Conservation (phyloP, 2,113 vertebrate species). For the Hassar affinis region DNA sequence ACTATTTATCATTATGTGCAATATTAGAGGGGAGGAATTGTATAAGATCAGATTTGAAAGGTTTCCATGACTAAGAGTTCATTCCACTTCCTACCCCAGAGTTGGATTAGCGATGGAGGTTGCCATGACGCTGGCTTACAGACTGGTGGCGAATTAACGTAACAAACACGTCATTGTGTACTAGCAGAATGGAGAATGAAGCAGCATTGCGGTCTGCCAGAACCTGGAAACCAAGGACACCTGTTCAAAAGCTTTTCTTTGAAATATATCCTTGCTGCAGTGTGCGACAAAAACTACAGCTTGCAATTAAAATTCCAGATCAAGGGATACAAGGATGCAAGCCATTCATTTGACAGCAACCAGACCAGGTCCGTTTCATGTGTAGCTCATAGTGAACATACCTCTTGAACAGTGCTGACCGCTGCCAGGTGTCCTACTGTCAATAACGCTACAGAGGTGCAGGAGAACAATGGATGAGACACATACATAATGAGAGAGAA, state of each 20-base stretch:
- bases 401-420: constrained; percentile 29
- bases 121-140: constrained; percentile 40
- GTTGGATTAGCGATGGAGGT: constrained; percentile 18
- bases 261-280: constrained; percentile 24
- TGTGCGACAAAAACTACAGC: constrained; percentile 47
- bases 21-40: background rate
- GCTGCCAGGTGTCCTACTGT: constrained; percentile 16
- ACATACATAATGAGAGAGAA: constrained; percentile 27
- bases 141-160: constrained; percentile 22
- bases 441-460: constrained; percentile 24
- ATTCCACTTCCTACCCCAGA: background rate
- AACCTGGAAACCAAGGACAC: constrained; percentile 66
- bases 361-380: constrained; percentile 26
- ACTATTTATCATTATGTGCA: background rate
- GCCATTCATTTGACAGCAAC: constrained; percentile 48
- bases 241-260: constrained; percentile 43
- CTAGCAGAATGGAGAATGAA: constrained; percentile 4
- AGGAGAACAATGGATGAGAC: constrained; percentile 29
- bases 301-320: constrained; percentile 77
- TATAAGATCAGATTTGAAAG: background rate
- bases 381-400: constrained; percentile 2
- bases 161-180: constrained; percentile 30
- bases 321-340: constrained; percentile 73
- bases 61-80: constrained; percentile 8
- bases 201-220: constrained; percentile 62